Evolutionary conservation across 2,888 invertebrate species (phyloP).

Genomic region (Metacarcinus magister): DNA sequence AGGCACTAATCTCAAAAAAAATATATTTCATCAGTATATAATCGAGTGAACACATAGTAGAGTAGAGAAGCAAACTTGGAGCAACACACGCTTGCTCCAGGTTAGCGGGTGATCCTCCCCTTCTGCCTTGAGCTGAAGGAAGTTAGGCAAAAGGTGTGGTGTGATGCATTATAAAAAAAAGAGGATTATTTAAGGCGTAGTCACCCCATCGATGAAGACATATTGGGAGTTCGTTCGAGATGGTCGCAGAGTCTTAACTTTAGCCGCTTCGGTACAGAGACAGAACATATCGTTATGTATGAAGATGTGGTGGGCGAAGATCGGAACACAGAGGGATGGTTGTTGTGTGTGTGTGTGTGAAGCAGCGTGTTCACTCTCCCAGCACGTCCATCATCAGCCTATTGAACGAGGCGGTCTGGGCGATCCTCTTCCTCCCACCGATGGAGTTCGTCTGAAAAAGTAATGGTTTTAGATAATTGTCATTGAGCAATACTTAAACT

Average conservation of each 20-base stretch:
- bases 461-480: background rate
- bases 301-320: background rate
- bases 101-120: constrained; percentile 62
- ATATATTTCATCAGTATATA: constrained; percentile 61
- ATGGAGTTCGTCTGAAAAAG: constrained; percentile 80
- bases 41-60: constrained; percentile 39
- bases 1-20: constrained; percentile 54
- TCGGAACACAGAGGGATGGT: background rate
- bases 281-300: constrained; percentile 44
- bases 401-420: constrained; percentile 95
- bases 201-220: background rate
- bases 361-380: constrained; percentile 86
- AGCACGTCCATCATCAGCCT: constrained; percentile 96
- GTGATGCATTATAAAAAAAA: background rate
- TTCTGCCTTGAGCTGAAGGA: background rate
- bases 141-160: background rate
- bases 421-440: constrained; percentile 80
- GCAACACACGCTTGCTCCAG: background rate
- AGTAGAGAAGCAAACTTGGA: constrained; percentile 47
- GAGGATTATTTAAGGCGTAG: background rate
- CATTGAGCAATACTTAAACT: background rate
- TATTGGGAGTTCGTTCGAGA: background rate
- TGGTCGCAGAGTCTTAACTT: constrained; percentile 1
- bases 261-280: constrained; percentile 31
- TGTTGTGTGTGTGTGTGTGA: background rate